Evolutionary conservation across 2,797 vertebrate species (phyloP).

Genomic region (Heterohyrax brucei): DNA sequence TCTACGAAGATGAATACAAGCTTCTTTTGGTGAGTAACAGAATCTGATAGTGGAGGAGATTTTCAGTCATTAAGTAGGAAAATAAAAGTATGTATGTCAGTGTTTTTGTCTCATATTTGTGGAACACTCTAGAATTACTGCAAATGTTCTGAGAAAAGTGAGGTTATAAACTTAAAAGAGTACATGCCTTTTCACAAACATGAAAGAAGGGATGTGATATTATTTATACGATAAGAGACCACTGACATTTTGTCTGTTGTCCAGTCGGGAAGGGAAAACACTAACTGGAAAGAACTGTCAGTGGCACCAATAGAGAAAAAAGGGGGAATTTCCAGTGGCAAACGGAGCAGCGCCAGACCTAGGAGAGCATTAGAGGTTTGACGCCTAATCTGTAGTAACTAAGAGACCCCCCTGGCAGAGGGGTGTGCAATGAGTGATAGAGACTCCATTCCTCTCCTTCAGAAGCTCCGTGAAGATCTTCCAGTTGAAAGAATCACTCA

Average conservation of each 20-base stretch:
- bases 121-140: not conserved
- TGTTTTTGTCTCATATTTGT: not conserved
- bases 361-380: not conserved
- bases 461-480: not conserved
- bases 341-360: not conserved
- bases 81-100: not conserved
- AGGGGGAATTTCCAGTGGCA: not conserved
- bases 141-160: not conserved
- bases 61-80: constrained; percentile 8
- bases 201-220: not conserved
- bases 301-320: not conserved
- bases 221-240: not conserved
- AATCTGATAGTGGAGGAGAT: not conserved
- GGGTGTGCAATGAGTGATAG: too few species aligned
- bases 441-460: not conserved
- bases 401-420: not conserved
- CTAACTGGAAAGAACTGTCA: not conserved
- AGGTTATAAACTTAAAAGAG: not conserved
- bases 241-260: not conserved
- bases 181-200: not conserved
- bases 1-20: not conserved
- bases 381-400: not conserved
- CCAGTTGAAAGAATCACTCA: not conserved
- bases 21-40: not conserved
- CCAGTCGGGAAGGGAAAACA: not conserved